phyloP scores from a whole-genome alignment of 2,113 vertebrate genomes.

The Ochotona princeps region DNA sequence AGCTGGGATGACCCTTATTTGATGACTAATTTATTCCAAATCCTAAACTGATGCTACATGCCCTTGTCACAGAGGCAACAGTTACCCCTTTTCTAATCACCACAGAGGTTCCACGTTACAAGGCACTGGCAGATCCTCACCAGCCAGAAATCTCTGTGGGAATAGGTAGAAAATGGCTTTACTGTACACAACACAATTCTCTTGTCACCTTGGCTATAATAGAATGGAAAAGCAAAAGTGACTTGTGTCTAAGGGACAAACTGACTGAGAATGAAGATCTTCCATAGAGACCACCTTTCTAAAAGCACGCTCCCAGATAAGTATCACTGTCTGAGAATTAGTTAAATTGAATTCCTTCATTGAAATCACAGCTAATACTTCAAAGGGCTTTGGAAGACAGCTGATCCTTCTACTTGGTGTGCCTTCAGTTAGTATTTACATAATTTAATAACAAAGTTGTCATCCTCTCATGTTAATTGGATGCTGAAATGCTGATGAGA shows the following conservation, averaged over 20 bases:
- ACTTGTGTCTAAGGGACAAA: background rate
- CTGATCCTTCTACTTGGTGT: slow-evolving; percentile 40
- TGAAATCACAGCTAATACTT: slow-evolving; percentile 63
- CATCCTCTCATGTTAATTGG: slow-evolving; percentile 53
- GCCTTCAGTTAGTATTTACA: slow-evolving; percentile 62
- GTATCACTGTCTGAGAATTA: slow-evolving; percentile 29
- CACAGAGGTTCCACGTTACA: background rate
- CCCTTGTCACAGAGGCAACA: background rate
- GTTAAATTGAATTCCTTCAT: slow-evolving; percentile 29
- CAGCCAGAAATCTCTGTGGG: background rate
- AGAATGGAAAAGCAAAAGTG: background rate
- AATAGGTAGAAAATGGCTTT: background rate
- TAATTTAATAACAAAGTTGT: slow-evolving; percentile 73
- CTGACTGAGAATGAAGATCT: background rate
- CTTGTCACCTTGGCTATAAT: background rate
- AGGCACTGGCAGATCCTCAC: background rate
- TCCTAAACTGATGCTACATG: background rate
- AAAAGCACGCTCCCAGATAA: background rate
- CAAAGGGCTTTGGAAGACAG: slow-evolving; percentile 63
- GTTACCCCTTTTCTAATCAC: background rate
- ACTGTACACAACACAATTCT: background rate
- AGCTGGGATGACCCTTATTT: background rate
- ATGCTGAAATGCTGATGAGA: slow-evolving; percentile 35
- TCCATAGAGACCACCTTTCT: background rate
- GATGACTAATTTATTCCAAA: background rate